Evolutionary conservation across 2,113 vertebrate species (phyloP).

Genomic region (Callipepla squamata): DNA sequence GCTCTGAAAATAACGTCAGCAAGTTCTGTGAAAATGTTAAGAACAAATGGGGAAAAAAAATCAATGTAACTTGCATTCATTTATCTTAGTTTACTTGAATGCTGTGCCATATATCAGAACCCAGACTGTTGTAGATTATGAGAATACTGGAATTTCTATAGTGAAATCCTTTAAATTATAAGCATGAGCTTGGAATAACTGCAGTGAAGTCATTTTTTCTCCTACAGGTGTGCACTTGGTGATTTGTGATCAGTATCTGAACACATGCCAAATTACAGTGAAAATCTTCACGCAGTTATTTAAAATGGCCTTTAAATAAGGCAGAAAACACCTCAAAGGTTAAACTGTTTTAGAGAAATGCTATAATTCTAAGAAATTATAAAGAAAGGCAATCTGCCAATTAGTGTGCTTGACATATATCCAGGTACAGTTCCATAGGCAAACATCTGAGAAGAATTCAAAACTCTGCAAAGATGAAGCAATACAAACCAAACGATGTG

Average conservation of each 20-base stretch:
- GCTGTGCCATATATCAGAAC: neutral
- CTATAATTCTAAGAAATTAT: neutral
- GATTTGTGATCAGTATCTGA: neutral
- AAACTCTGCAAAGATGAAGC: neutral
- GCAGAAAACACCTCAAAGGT: neutral
- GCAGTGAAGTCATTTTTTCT: neutral
- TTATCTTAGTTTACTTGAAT: neutral
- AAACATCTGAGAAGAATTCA: neutral
- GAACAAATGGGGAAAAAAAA: neutral
- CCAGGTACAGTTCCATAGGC: neutral
- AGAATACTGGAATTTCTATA: neutral
- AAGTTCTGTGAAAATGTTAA: conserved; percentile 4
- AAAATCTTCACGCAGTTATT: neutral
- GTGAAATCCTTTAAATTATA: neutral
- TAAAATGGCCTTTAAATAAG: neutral
- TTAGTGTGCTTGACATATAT: neutral
- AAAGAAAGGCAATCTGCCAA: neutral
- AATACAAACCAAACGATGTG: neutral
- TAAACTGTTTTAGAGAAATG: neutral
- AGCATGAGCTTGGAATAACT: neutral
- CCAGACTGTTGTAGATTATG: neutral
- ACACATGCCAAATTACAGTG: neutral
- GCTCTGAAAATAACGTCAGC: conserved; percentile 10
- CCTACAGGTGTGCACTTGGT: neutral
- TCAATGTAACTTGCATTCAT: neutral